Evolutionary conservation across 2,113 vertebrate genomes (phyloP).

Genomic region (Hyperopisus bebe): DNA sequence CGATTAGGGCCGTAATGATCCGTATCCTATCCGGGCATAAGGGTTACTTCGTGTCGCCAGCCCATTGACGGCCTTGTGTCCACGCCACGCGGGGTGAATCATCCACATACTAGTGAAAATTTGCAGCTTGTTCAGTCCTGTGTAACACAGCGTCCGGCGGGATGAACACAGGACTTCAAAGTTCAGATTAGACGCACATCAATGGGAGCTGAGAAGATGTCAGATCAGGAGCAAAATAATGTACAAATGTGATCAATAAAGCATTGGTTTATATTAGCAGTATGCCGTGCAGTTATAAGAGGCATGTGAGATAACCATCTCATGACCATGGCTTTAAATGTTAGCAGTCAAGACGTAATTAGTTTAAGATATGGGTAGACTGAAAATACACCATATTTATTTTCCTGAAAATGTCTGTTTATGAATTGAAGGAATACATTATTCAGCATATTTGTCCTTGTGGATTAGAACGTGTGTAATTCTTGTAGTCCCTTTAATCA

Average conservation of each 20-base stretch:
- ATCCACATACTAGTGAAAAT: background rate
- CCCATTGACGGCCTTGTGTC: background rate
- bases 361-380: background rate
- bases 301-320: background rate
- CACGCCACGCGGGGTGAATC: background rate
- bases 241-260: background rate
- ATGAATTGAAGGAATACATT: background rate
- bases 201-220: background rate
- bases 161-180: background rate
- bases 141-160: background rate
- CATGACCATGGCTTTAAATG: background rate
- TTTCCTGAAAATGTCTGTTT: background rate
- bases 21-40: background rate
- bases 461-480: background rate
- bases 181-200: background rate
- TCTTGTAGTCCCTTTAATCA: background rate
- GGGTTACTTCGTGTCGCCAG: background rate
- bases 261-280: background rate
- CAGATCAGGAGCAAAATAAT: background rate
- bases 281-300: background rate
- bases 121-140: background rate
- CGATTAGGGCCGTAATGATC: background rate
- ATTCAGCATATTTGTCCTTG: background rate
- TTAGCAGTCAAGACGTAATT: background rate
- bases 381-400: background rate